A percentile compares a stretch with the other conserved stretches of the same genome.
phyloP scores from a whole-genome alignment of 2,113 vertebrate species.

The Peromyscus maniculatus region DNA sequence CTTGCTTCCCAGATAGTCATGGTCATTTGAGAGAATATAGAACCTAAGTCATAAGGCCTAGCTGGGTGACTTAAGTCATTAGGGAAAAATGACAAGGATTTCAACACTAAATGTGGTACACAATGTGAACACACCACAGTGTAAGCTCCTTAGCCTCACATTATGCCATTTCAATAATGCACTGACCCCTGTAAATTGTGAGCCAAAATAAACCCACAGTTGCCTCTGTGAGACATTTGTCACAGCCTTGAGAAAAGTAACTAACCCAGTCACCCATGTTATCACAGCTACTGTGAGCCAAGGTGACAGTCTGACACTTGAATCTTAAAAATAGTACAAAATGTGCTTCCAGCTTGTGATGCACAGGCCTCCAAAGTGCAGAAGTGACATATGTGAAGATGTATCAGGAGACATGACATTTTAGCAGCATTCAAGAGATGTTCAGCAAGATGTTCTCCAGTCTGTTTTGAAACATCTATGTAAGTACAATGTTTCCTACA shows the following conservation, averaged over 20 bases:
- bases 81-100: background rate
- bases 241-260: background rate
- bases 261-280: background rate
- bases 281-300: background rate
- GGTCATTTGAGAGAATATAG: background rate
- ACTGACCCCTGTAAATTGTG: background rate
- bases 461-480: background rate
- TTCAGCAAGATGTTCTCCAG: background rate
- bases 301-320: background rate
- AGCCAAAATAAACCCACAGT: background rate
- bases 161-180: background rate
- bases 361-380: background rate
- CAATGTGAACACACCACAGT: background rate
- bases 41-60: background rate
- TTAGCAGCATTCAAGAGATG: conserved; percentile 33
- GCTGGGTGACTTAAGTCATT: background rate
- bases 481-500: background rate
- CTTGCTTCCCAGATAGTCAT: background rate
- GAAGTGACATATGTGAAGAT: background rate
- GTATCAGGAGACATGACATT: background rate
- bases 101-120: background rate
- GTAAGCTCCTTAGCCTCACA: background rate
- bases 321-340: background rate
- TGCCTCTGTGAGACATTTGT: background rate
- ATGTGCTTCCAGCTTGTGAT: background rate